A percentile compares a stretch with the other conserved stretches of the same genome.
These are phyloP conservation scores for Ecdyonurus torrentis DNA, from an alignment of 2,888 invertebrate species.

Conservation along the genomic window DNA sequence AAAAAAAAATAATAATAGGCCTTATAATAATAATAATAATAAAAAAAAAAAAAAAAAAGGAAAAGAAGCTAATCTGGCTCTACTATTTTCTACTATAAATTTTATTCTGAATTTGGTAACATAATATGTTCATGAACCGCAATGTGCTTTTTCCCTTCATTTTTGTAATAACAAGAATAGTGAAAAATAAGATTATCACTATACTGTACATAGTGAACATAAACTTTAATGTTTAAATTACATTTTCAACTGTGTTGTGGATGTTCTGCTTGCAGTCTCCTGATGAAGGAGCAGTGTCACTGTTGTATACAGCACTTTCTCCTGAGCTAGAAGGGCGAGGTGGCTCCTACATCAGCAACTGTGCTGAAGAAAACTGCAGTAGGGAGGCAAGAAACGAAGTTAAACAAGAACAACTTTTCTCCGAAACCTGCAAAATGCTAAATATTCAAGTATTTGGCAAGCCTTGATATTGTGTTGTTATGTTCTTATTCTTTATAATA, in stretches of 20 bases:
- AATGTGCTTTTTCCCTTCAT: constrained; percentile 18
- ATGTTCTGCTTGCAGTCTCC: no score
- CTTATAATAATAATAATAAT: no score
- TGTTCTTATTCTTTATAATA: no score
- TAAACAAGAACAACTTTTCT: constrained; percentile 1
- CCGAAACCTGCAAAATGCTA: neutral
- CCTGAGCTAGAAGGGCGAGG: constrained; percentile 53
- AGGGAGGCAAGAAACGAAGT: neutral
- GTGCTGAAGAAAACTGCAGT: constrained; percentile 25
- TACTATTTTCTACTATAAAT: no score
- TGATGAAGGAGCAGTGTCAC: constrained; percentile 59
- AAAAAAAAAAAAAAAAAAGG: neutral
- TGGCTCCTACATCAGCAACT: constrained; percentile 70
- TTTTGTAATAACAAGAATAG: no score
- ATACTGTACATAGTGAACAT: no score
- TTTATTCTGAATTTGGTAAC: neutral
- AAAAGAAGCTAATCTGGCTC: neutral
- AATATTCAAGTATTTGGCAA: neutral
- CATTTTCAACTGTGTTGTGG: no score
- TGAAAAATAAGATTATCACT: no score
- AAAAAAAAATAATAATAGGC: neutral
- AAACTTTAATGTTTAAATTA: no score
- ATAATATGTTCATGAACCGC: neutral
- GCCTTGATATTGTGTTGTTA: neutral
- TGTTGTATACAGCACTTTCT: constrained; percentile 59